phyloP scores from a whole-genome alignment of 1,140 invertebrate genomes.

The Pseudoatta argentina region DNA sequence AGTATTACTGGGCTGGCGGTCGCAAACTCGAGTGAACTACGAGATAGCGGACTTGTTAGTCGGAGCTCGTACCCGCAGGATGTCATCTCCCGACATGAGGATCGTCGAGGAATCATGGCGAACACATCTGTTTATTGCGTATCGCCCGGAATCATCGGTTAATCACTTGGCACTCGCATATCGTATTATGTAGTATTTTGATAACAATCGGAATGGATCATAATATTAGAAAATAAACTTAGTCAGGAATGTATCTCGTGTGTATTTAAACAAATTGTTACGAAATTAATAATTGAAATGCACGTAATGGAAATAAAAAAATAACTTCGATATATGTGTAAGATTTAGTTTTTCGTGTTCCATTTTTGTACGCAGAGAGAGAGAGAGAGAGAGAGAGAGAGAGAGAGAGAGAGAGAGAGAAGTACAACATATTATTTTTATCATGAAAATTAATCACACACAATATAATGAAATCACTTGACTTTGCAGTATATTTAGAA shows the following conservation, averaged over 20 bases:
- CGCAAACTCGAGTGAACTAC: constrained; percentile 18
- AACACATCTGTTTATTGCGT: constrained; percentile 15
- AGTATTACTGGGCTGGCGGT: neutral
- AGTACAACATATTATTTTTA: too few species aligned
- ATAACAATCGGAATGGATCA: neutral
- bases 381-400: too few species aligned
- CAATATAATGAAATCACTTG: too few species aligned
- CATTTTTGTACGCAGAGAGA: too few species aligned
- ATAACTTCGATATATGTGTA: too few species aligned
- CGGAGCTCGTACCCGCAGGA: neutral
- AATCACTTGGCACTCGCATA: constrained; percentile 28
- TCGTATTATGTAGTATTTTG: neutral
- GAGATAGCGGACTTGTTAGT: constrained; percentile 40
- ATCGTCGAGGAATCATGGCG: constrained; percentile 34
- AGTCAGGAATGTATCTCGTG: neutral
- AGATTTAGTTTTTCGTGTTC: too few species aligned
- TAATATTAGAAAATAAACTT: neutral
- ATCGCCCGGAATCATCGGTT: neutral
- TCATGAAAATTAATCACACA: too few species aligned
- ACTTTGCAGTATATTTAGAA: neutral
- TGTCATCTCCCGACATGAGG: constrained; percentile 10
- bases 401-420: too few species aligned
- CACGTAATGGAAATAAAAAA: too few species aligned
- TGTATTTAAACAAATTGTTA: neutral
- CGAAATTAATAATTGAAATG: neutral